These are phyloP conservation scores for Macrosoma leucophasiata DNA, from an alignment of 2,888 invertebrate genomes.

Conservation along the genomic window DNA sequence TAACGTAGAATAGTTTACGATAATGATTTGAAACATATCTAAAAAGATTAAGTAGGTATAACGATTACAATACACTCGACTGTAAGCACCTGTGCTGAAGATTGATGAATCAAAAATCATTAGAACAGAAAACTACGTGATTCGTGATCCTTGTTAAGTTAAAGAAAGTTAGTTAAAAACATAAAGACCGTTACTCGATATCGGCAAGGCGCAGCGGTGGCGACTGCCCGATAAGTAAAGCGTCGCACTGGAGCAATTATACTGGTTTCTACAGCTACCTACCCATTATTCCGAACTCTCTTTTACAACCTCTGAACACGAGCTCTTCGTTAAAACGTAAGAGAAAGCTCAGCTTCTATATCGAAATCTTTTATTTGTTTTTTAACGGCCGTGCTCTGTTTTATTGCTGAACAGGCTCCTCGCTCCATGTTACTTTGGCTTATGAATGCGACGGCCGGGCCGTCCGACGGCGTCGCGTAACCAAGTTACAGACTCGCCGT, in stretches of 20 bases:
- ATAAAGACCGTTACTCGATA: slow-evolving; percentile 12
- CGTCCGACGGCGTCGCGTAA: slow-evolving; percentile 9
- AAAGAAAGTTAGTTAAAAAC: slow-evolving; percentile 7
- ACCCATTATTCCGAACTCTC: slow-evolving; percentile 25
- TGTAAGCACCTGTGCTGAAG: too few species aligned
- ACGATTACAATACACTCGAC: too few species aligned
- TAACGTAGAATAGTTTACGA: too few species aligned
- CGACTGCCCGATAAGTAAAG: slow-evolving; percentile 5
- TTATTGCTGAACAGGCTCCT: slow-evolving; percentile 27
- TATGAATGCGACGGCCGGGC: slow-evolving; percentile 4
- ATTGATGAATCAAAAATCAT: too few species aligned
- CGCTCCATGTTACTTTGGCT: slow-evolving; percentile 16
- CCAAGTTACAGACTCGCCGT: slow-evolving; percentile 14
- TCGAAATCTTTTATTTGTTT: slow-evolving; percentile 29
- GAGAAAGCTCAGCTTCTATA: slow-evolving; percentile 34
- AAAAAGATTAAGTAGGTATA: too few species aligned
- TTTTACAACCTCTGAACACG: slow-evolving; percentile 37
- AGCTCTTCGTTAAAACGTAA: slow-evolving; percentile 32
- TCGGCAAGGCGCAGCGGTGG: slow-evolving; percentile 4
- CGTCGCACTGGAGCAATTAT: slow-evolving; percentile 12
- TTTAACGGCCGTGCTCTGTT: slow-evolving; percentile 28
- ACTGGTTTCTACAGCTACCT: slow-evolving; percentile 13
- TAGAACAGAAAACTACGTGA: too few species aligned
- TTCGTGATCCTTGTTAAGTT: too few species aligned
- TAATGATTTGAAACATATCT: too few species aligned